Conservation (phyloP, 2,113 vertebrate genomes). For the Prionailurus bengalensis region DNA sequence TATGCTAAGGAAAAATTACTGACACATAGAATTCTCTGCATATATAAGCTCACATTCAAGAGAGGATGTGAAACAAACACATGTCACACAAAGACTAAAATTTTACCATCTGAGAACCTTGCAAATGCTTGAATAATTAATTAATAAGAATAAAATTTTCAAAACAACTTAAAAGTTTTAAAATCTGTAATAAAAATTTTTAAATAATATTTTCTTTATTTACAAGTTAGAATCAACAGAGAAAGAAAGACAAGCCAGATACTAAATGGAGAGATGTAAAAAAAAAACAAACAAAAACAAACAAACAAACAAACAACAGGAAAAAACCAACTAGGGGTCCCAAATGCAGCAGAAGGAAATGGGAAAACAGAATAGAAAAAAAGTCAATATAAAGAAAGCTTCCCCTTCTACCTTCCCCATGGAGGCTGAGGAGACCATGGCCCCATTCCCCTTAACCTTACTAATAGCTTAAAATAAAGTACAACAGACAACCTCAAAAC, state of each 20-base stretch:
- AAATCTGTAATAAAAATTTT: background rate
- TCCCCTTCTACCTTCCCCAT: constrained; percentile 62
- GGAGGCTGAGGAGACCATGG: constrained; percentile 27
- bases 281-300: too few species aligned
- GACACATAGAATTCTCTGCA: background rate
- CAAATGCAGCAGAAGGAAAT: constrained; percentile 65
- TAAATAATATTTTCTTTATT: constrained; percentile 87
- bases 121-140: background rate
- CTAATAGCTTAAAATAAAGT: constrained; percentile 83
- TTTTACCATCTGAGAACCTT: background rate
- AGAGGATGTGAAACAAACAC: background rate
- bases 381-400: constrained; percentile 80
- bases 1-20: background rate
- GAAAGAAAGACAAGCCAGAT: constrained; percentile 60
- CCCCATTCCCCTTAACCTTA: constrained; percentile 39
- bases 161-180: too few species aligned
- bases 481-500: constrained; percentile 75
- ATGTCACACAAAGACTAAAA: background rate
- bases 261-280: constrained; percentile 60
- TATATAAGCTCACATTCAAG: background rate
- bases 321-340: background rate
- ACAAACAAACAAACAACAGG: too few species aligned
- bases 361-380: constrained; percentile 75
- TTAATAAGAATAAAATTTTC: background rate
- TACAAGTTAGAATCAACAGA: constrained; percentile 86